Base-by-base conservation (phyloP, 2,888 invertebrate species). In the Catocala nupta region DNA sequence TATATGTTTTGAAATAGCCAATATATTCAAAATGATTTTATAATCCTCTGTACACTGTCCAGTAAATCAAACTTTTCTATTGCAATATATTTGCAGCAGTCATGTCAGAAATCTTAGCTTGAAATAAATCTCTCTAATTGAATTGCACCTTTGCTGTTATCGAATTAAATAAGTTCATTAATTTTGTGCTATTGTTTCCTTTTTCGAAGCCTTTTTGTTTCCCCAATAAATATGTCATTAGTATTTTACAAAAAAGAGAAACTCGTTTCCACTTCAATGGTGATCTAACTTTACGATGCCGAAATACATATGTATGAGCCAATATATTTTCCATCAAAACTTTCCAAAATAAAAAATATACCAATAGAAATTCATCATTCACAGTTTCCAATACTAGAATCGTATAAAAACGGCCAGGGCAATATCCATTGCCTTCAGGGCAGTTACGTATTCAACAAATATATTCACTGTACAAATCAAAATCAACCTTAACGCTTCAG, bases 361-460 rank as follows among this genome's bases (percentile, higher is more conserved):
- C 81, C 82, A 81, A 86, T 84, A 81, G 80, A 76, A 73, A 78
- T 79, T 80, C 80, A 84, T 82, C 81, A 82, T 80, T 81, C 82
- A 78, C 75, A 73, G 78, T 76, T 77, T 78, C 77, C 84, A 83
- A 77, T 75, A 85, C 77, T 79, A 77, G 78, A 81, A 77, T 80
- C 80, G 80, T 75, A 81, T 81, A 76, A 84, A 88, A 90, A 85
- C 82, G 83, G 81, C 73, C 83, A 80, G 79, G 77, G 85, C 89
- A 88, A 88, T 89, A 90, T 84, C 83, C 78, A 81, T 77, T 82
- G 82, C 89, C 86, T 85, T 82, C 73, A 75, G 86, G 84, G 82
- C 81, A 80, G 76, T 85, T 81, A 79, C 80, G 75, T 81, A 81
- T 82, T 77, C 76, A 77, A 75, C 71, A 71, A 72, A 65, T 55